Evolutionary conservation across 2,113 vertebrate species (phyloP), one percentile per base, ranked within the genome.

Genomic region (Dunckerocampus dactyliophorus): DNA sequence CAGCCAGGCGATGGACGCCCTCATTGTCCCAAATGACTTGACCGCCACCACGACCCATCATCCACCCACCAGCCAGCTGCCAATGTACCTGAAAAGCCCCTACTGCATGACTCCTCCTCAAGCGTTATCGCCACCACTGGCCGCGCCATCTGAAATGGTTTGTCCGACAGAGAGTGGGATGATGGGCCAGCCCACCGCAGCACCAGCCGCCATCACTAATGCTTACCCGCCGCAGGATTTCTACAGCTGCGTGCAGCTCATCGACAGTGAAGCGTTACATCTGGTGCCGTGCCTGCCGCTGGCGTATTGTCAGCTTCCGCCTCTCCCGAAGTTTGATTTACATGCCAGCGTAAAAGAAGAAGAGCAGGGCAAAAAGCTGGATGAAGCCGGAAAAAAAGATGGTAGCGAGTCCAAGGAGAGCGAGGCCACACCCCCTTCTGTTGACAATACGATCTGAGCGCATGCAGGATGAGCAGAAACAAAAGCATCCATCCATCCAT

Each of bases 231-330:
- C 37, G 0, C 82, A 82, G 57, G 86, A 89, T 28, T 90, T 90
- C 69, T 92, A 92, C 84, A 90, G 88, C 46, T 89, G 89, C 13
- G 89, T 91, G 5, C 85, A 88, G 59, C 71, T 81, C 31, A 72
- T 89, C 0, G 57, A 79, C 1, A 80, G 47, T 1, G 87, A 85
- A 0, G 75, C 85, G 34, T 77, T 91, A 47, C 88, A 88, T 1
- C 82, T 92, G 75, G 85, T 89, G 57, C 85, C 88, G 0, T 89
- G 87, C 17, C n/a, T 82, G 54, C 72, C 67, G 0, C 67, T 24
- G 1, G 46, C 43, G 0, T 83, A 83, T 74, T 70, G 60, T 0
- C 76, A 72, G 34, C 19, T 61, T 62, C 58, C 70, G 1, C 21
- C 64, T 0, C 63, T 43, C 6, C 55, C 50, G 0, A 52, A 16